Percentiles rank a stretch among this genome's conserved stretches.
Evolutionary conservation across 2,113 vertebrate species (phyloP).

Genomic region (Anarrhichthys ocellatus): DNA sequence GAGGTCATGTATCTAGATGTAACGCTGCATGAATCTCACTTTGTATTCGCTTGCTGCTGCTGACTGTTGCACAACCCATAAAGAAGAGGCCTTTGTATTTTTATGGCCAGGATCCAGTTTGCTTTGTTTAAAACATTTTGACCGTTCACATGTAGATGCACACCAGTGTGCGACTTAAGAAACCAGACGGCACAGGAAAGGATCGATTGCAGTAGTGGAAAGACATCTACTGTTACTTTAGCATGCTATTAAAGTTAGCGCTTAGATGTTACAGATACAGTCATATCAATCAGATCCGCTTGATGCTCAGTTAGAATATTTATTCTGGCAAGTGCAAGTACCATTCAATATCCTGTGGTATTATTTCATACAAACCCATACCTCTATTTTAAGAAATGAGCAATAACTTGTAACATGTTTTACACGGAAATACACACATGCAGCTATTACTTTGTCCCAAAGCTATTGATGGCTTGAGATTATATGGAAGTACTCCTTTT

Average conservation of each 20-base stretch:
- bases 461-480: conserved; percentile 23
- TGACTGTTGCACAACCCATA: conserved; percentile 53
- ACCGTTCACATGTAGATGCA: conserved; percentile 16
- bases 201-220: not conserved
- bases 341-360: conserved; percentile 29
- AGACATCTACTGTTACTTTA: conserved; percentile 1
- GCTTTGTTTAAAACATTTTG: not conserved
- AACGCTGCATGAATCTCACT: conserved; percentile 17
- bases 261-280: conserved; percentile 27
- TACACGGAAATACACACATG: conserved; percentile 27
- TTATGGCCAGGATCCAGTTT: conserved; percentile 7
- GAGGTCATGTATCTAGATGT: conserved; percentile 33
- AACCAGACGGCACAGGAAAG: not conserved
- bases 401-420: conserved; percentile 33
- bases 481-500: conserved; percentile 10
- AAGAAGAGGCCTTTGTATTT: conserved; percentile 18
- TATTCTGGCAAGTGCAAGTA: conserved; percentile 44
- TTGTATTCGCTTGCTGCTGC: conserved; percentile 60
- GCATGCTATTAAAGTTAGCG: conserved; percentile 7
- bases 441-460: conserved; percentile 39
- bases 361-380: conserved; percentile 39
- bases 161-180: not conserved
- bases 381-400: conserved; percentile 44
- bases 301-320: conserved; percentile 33
- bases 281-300: not conserved